Evolutionary conservation across 1,140 invertebrate species (phyloP).

Genomic region (Dendrolimus kikuchii): DNA sequence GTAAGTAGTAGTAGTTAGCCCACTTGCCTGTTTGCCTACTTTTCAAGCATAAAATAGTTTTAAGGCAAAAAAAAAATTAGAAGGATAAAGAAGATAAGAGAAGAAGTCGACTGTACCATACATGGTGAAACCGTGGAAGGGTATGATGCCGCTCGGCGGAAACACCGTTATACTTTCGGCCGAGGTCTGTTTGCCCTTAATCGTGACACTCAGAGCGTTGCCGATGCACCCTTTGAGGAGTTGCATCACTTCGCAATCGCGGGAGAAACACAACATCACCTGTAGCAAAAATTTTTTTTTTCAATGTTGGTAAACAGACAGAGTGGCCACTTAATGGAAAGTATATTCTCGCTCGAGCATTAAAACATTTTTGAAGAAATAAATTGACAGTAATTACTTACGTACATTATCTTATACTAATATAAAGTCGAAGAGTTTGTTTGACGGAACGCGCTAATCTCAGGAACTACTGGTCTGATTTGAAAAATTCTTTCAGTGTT

Average conservation of each 20-base stretch:
- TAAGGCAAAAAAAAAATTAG: too few species aligned
- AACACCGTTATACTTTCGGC: slow-evolving; percentile 83
- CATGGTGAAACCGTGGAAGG: slow-evolving; percentile 98
- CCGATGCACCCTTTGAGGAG: slow-evolving; percentile 75
- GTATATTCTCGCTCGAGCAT: too few species aligned
- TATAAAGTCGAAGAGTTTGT: too few species aligned
- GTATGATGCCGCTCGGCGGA: slow-evolving; percentile 95
- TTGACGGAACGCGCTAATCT: too few species aligned
- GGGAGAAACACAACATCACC: slow-evolving; percentile 94
- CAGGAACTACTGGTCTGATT: too few species aligned
- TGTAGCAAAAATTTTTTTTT: too few species aligned
- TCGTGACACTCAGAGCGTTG: slow-evolving; percentile 76
- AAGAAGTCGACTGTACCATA: slow-evolving; percentile 77
- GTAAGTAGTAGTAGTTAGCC: too few species aligned
- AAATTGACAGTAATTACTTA: not conserved
- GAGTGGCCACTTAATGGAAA: not conserved
- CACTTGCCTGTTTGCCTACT: too few species aligned
- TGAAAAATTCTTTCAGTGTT: too few species aligned
- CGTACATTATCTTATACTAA: not conserved
- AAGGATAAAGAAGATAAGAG: too few species aligned
- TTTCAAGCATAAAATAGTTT: too few species aligned
- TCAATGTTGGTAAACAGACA: not conserved
- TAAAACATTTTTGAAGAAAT: too few species aligned
- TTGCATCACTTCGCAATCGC: slow-evolving; percentile 86
- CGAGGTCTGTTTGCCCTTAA: slow-evolving; percentile 82